These are phyloP conservation scores for Melanostigma gelatinosum DNA, from an alignment of 2,113 vertebrate species.

Conservation along the genomic window DNA sequence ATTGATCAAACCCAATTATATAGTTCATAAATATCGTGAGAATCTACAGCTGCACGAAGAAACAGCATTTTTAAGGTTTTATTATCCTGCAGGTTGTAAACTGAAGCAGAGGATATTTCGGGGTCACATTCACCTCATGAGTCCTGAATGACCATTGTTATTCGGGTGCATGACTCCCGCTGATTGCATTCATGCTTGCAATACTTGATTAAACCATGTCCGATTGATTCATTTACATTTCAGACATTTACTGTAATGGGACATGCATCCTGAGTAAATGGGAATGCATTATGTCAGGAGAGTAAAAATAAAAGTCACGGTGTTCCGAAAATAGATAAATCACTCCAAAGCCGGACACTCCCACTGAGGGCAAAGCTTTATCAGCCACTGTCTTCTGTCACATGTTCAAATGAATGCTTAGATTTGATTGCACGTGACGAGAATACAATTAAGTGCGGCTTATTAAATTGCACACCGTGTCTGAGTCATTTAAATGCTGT, in stretches of 20 bases:
- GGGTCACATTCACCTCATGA: slow-evolving; percentile 50
- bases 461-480: background rate
- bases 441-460: slow-evolving; percentile 2
- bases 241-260: slow-evolving; percentile 33
- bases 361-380: background rate
- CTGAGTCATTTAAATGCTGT: background rate
- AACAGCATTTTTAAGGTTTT: background rate
- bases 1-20: slow-evolving; percentile 9
- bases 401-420: background rate
- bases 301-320: background rate
- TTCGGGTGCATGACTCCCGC: slow-evolving; percentile 27
- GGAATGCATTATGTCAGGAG: background rate
- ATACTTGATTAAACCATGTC: slow-evolving; percentile 46
- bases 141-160: slow-evolving; percentile 44
- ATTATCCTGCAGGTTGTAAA: background rate
- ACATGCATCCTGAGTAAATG: slow-evolving; percentile 17
- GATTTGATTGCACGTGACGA: slow-evolving; percentile 2
- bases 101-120: slow-evolving; percentile 8
- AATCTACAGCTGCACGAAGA: background rate
- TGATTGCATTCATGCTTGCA: slow-evolving; percentile 52
- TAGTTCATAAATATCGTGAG: background rate
- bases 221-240: slow-evolving; percentile 43
- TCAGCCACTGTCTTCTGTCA: background rate
- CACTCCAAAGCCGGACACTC: background rate
- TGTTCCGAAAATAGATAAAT: background rate